phyloP scores from a whole-genome alignment of 2,113 vertebrate genomes.

The Gymnocephalus cernua region DNA sequence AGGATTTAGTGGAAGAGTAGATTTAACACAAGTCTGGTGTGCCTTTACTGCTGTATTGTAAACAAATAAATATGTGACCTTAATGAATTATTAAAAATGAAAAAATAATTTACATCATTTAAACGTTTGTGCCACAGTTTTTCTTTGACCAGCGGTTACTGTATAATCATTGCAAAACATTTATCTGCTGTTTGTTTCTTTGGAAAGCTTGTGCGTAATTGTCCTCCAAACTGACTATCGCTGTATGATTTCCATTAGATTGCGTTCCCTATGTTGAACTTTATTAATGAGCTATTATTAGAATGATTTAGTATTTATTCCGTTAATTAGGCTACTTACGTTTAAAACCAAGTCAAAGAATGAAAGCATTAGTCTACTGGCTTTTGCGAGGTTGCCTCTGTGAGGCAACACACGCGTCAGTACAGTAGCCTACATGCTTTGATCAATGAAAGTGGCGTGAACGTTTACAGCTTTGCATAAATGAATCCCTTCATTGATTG shows the following conservation, averaged over 20 bases:
- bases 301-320: background rate
- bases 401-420: conserved; percentile 65
- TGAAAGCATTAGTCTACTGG: conserved; percentile 44
- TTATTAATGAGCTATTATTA: background rate
- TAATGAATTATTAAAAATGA: conserved; percentile 59
- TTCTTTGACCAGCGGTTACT: conserved; percentile 45
- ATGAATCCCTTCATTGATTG: conserved; percentile 19
- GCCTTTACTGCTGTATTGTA: conserved; percentile 54
- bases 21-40: background rate
- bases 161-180: conserved; percentile 13
- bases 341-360: conserved; percentile 2
- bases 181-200: conserved; percentile 41
- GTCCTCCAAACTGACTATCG: conserved; percentile 27
- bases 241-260: conserved; percentile 38
- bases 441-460: conserved; percentile 30
- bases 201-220: conserved; percentile 63
- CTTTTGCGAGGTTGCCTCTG: conserved; percentile 65
- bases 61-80: conserved; percentile 64
- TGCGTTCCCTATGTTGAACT: conserved; percentile 17
- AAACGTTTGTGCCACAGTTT: conserved; percentile 47
- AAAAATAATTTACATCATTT: conserved; percentile 49
- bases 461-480: conserved; percentile 23
- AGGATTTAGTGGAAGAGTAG: conserved; percentile 83
- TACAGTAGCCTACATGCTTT: conserved; percentile 24
- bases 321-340: conserved; percentile 10